Evolutionary conservation across 2,888 invertebrate genomes (phyloP), one percentile per base, ranked within the genome.

Genomic region (Leucozona laternaria): DNA sequence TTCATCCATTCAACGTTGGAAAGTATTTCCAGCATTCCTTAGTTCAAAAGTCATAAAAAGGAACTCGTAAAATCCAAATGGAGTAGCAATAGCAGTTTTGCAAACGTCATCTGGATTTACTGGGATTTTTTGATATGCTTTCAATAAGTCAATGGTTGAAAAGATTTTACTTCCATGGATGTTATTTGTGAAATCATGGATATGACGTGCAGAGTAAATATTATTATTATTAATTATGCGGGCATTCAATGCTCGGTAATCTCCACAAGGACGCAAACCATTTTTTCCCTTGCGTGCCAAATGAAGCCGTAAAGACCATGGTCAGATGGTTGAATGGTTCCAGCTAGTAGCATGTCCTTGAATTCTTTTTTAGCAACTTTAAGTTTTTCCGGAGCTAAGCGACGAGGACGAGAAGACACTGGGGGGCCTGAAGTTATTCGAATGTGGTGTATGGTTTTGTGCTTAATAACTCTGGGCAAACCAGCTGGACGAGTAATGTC

Each of bases 131-230:
- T 60, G 60, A 11, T 60, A 60, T 40, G 40, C 60, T n/a, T 60
- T 60, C 15, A 60, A 40, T 15, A 60, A 40, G 22, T 60, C 60
- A 20, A 60, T 60, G 13, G 60, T 60, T 40, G 60, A 60, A 60
- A 60, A 60, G 11, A 60, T n/a, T 60, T 40, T 60, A 6, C 60
- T 60, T 15, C 37, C 37, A 22, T 8, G n/a, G n/a, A 60, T 10
- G 31, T 57, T 57, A 57, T 57, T 31, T 0, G 17, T 57, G 3
- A 57, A n/a, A 57, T 57, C 31, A 34, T 57, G 57, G 7, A 57
- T 34, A 17, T 60, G 40, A 40, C 40, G 15, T 22, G 37, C 17
- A 60, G 60, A 25, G 22, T 60, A 60, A n/a, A n/a, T n/a, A n/a
- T n/a, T n/a, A 17, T 22, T 60, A 60, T 60, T 40, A 40, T 22